A percentile compares a stretch with the other conserved stretches of the same genome.
Evolutionary conservation across 2,888 invertebrate genomes (phyloP).

Genomic region (Scaptomyza flava): DNA sequence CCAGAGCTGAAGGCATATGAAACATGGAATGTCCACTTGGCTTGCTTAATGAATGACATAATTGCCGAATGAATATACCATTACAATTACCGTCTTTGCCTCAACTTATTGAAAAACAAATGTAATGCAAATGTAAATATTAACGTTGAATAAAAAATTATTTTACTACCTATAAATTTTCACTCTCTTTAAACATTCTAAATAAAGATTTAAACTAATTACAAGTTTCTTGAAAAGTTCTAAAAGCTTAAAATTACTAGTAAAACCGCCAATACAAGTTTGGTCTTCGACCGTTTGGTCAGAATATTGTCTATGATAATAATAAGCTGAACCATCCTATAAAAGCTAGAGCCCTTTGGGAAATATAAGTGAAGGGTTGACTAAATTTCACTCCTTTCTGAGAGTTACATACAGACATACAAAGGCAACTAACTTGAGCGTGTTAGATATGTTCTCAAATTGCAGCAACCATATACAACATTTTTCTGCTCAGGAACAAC

Average conservation of each 20-base stretch:
- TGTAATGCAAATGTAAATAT: background rate
- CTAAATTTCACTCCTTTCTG: too few relatives aligned
- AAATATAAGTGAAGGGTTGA: too few relatives aligned
- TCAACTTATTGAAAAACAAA: background rate
- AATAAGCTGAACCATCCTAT: too few relatives aligned
- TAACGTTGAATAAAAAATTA: background rate
- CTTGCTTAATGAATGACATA: slow-evolving; percentile 7
- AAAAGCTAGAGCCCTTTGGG: too few relatives aligned
- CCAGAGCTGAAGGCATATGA: slow-evolving; percentile 16
- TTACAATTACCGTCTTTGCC: background rate
- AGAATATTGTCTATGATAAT: too few relatives aligned
- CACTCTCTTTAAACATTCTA: too few relatives aligned
- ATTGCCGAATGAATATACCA: background rate
- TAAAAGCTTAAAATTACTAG: background rate
- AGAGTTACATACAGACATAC: too few relatives aligned
- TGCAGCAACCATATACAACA: background rate
- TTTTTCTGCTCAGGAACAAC: background rate
- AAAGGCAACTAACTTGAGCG: too few relatives aligned
- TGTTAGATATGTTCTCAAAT: background rate
- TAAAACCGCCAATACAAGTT: too few relatives aligned
- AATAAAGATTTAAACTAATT: background rate
- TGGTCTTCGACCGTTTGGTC: too few relatives aligned
- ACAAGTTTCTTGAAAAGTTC: background rate
- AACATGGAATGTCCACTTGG: slow-evolving; percentile 10
- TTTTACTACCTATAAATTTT: background rate